Percentiles rank a stretch among this genome's conserved stretches.
Conservation (phyloP, 1,140 invertebrate species). For the Dendrolimus kikuchii region DNA sequence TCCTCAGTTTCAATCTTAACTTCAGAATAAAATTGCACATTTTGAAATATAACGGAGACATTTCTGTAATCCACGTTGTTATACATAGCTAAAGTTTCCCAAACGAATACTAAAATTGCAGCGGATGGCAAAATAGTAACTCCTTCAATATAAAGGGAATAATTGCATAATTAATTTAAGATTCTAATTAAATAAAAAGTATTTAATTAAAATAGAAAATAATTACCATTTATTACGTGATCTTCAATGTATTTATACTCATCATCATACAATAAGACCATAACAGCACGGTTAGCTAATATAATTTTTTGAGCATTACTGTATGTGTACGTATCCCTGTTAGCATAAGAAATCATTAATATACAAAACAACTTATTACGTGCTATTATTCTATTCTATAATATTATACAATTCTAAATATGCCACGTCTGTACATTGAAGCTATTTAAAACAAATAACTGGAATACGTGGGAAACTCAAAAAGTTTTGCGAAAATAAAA, state of each 20-base stretch:
- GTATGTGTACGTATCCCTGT: neutral
- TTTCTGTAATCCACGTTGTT: conserved; percentile 15
- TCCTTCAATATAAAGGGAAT: conserved; percentile 12
- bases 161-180: neutral
- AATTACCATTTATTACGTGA: conserved; percentile 30
- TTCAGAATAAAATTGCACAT: conserved; percentile 15
- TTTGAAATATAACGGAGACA: conserved; percentile 15
- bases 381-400: too few relatives aligned
- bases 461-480: too few relatives aligned
- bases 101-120: conserved; percentile 16
- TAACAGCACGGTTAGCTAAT: neutral
- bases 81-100: conserved; percentile 29
- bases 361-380: too few relatives aligned
- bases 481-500: too few relatives aligned
- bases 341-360: too few relatives aligned
- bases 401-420: too few relatives aligned
- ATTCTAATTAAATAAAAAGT: neutral
- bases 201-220: neutral
- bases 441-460: too few relatives aligned
- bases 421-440: too few relatives aligned
- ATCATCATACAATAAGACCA: conserved; percentile 30
- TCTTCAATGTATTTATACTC: conserved; percentile 29
- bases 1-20: conserved; percentile 7
- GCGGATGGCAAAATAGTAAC: conserved; percentile 21
- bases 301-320: neutral